Evolutionary conservation across 2,888 invertebrate species (phyloP), one percentile per base, ranked within the genome.

Genomic region (Ommatoiulus sabulosus): DNA sequence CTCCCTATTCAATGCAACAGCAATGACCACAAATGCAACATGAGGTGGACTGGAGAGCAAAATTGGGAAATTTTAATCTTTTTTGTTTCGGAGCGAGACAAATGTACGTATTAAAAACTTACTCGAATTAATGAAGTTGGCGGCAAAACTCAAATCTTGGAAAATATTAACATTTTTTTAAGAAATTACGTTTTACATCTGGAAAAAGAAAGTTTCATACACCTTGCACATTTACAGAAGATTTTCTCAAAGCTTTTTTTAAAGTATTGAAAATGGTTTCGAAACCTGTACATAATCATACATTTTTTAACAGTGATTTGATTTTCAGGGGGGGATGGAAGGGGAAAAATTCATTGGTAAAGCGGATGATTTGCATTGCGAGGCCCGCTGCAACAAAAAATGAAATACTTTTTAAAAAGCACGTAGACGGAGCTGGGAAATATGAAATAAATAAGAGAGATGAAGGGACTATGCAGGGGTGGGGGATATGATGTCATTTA

Each of bases 11-110:
- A 35, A 80, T 80, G 80, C 24, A 20, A 72, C 24, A 72, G 72
- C 80, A 80, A 80, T 80, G 80, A 80, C 80, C 80, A 80, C 80
- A 80, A 80, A 80, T 80, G 80, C 80, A 80, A 80, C 80, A 80
- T 80, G 80, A 80, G 80, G 35, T 80, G 80, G 10, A 72, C 20
- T 24, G 80, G 80, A 80, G 35, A 80, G 35, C 80, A 35, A 20
- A 80, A 35, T 80, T 80, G 35, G 35, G 80, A 80, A 80, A 80
- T 35, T 35, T 80, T 0, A 35, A 80, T 80, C 7, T 80, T 80
- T 80, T 72, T 72, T 24, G 20, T 72, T 80, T 80, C 24, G 4
- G 72, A n/a, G 35, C 10, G 80, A 80, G 80, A 80, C 35, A 80
- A 80, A 80, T 80, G 80, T 35, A 80, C 80, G 80, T 80, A 35